Conservation (phyloP, 2,888 invertebrate species). For the Panorpa germanica region DNA sequence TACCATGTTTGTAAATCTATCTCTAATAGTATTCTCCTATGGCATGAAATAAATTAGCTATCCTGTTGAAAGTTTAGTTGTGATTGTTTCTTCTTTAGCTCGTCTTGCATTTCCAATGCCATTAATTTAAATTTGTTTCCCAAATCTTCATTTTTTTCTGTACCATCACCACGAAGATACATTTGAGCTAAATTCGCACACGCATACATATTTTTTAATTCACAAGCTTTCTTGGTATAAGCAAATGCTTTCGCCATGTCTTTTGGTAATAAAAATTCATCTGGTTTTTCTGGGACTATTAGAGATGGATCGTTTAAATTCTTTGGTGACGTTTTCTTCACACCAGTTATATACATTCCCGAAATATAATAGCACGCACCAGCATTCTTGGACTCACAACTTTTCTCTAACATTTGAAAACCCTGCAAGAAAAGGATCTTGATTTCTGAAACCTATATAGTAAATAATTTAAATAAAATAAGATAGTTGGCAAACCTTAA, state of each 20-base stretch:
- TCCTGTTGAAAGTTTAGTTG: slow-evolving; percentile 34
- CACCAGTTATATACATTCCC: slow-evolving; percentile 58
- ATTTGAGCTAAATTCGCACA: slow-evolving; percentile 83
- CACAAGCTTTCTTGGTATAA: slow-evolving; percentile 62
- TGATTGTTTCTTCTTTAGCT: slow-evolving; percentile 33
- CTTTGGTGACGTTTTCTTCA: slow-evolving; percentile 29
- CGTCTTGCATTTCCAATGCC: slow-evolving; percentile 51
- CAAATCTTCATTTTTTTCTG: slow-evolving; percentile 45
- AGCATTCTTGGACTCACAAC: slow-evolving; percentile 36
- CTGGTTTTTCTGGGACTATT: slow-evolving; percentile 17
- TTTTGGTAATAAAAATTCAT: slow-evolving; percentile 34
- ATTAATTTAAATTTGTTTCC: slow-evolving; percentile 53
- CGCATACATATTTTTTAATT: slow-evolving; percentile 64
- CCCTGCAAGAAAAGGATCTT: slow-evolving; percentile 21
- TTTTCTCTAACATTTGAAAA: slow-evolving; percentile 36
- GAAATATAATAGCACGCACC: slow-evolving; percentile 67
- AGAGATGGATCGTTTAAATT: slow-evolving; percentile 5
- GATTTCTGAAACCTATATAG: slow-evolving; percentile 2
- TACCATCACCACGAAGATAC: slow-evolving; percentile 71
- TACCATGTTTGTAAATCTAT: too few species aligned
- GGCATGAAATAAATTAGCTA: too few species aligned
- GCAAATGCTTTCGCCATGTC: slow-evolving; percentile 63
- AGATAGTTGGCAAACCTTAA: slow-evolving; percentile 24
- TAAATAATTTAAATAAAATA: slow-evolving; percentile 6
- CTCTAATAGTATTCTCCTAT: too few species aligned